A percentile compares a stretch with the other conserved stretches of the same genome.
phyloP scores from a whole-genome alignment of 2,888 invertebrate genomes.

The Pterobdella sp. region DNA sequence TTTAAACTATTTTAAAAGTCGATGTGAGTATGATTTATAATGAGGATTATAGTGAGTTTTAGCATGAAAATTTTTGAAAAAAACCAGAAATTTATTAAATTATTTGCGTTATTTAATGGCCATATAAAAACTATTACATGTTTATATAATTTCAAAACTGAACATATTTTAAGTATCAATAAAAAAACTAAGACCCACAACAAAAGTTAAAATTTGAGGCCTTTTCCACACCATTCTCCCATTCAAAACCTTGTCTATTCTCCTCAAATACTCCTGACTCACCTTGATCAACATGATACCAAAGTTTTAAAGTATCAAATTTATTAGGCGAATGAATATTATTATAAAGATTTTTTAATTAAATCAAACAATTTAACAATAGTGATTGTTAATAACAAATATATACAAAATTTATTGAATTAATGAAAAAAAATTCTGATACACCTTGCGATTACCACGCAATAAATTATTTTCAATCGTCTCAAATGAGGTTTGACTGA shows the following conservation, averaged over 20 bases:
- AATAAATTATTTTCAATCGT: no score
- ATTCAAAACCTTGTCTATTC: slow-evolving; percentile 41
- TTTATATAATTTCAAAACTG: no score
- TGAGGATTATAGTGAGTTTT: neutral
- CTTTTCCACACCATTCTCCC: slow-evolving; percentile 40
- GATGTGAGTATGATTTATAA: neutral
- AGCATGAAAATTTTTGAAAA: neutral
- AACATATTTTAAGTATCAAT: neutral
- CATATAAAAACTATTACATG: no score
- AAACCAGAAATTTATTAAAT: neutral
- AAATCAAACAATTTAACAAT: no score
- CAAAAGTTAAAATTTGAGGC: slow-evolving; percentile 39
- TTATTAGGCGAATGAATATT: neutral
- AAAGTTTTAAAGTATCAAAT: neutral
- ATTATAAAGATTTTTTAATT: neutral
- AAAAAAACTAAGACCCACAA: slow-evolving; percentile 14
- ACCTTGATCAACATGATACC: slow-evolving; percentile 38
- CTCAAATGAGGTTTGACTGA: no score
- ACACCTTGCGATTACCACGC: no score
- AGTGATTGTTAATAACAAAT: no score
- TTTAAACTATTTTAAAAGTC: neutral
- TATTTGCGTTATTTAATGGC: no score
- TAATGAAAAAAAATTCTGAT: no score
- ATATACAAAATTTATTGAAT: no score
- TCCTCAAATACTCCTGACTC: slow-evolving; percentile 42